A percentile compares a stretch with the other conserved stretches of the same genome.
These are phyloP conservation scores for Platorchestia sp. DNA, from an alignment of 1,140 invertebrate genomes.

Conservation along the genomic window DNA sequence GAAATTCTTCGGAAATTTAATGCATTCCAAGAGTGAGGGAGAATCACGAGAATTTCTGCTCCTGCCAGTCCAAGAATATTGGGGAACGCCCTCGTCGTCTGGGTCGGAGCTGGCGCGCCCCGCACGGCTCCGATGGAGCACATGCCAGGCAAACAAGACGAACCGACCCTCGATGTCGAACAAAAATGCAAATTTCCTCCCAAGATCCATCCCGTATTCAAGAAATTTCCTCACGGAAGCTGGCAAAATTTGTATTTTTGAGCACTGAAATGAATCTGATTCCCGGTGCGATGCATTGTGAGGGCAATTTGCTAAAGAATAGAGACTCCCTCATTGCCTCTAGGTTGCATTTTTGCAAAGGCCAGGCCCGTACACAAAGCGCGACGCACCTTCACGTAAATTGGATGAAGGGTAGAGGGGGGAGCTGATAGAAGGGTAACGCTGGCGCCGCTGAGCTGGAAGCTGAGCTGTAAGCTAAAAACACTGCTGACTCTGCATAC, in stretches of 20 bases:
- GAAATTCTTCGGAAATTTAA: neutral
- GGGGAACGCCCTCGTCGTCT: neutral
- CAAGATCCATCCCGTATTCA: conserved; percentile 20
- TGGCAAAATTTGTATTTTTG: neutral
- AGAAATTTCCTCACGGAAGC: conserved; percentile 3
- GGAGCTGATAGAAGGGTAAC: neutral
- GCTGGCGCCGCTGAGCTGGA: neutral
- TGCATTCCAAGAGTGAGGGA: neutral
- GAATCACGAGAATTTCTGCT: neutral
- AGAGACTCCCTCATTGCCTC: neutral
- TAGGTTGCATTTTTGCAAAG: neutral
- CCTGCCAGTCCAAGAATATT: neutral
- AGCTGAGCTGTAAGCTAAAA: neutral
- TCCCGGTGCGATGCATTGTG: neutral
- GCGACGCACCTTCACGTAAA: neutral
- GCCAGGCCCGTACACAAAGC: neutral
- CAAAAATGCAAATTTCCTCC: conserved; percentile 30
- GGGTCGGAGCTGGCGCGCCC: neutral
- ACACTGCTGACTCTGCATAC: neutral
- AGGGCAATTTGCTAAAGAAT: neutral
- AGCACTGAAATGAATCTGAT: conserved; percentile 3
- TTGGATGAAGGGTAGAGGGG: neutral
- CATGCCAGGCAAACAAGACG: neutral
- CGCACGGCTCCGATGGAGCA: neutral
- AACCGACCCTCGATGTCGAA: neutral